Evolutionary conservation across 1,140 invertebrate genomes (phyloP).

Genomic region (Euschistus heros): DNA sequence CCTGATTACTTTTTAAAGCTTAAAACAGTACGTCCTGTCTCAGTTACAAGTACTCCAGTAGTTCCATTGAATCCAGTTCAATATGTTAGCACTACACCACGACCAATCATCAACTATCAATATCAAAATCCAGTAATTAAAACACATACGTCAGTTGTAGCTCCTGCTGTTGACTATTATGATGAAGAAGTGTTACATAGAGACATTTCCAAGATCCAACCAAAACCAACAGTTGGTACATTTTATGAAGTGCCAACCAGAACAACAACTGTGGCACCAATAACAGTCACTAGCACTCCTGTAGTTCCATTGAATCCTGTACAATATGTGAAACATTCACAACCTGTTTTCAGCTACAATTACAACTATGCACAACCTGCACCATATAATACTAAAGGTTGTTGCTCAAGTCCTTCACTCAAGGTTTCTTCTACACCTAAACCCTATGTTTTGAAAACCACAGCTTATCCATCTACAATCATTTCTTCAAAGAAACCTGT

Average conservation of each 20-base stretch:
- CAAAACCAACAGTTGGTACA: background rate
- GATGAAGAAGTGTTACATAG: background rate
- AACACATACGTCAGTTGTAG: background rate
- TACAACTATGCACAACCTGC: background rate
- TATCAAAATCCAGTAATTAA: conserved; percentile 9
- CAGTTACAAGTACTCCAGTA: conserved; percentile 24
- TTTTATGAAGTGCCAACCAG: background rate
- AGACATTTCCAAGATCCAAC: background rate
- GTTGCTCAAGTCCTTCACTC: background rate
- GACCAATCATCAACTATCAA: conserved; percentile 20
- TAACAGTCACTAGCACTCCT: conserved; percentile 20
- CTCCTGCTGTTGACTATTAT: background rate
- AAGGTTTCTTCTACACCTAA: conserved; percentile 8
- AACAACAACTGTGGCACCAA: conserved; percentile 1
- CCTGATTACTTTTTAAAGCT: background rate
- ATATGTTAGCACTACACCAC: conserved; percentile 21
- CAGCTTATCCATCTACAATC: background rate
- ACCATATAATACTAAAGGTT: background rate
- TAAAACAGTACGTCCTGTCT: conserved; percentile 2
- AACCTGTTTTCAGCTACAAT: conserved; percentile 1
- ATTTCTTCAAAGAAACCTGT: conserved; percentile 12
- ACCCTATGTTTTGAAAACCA: background rate
- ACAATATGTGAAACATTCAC: conserved; percentile 21
- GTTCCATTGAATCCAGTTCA: conserved; percentile 26
- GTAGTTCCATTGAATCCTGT: conserved; percentile 26